phyloP scores from a whole-genome alignment of 1,140 invertebrate genomes.

The Saccostrea glomerata region DNA sequence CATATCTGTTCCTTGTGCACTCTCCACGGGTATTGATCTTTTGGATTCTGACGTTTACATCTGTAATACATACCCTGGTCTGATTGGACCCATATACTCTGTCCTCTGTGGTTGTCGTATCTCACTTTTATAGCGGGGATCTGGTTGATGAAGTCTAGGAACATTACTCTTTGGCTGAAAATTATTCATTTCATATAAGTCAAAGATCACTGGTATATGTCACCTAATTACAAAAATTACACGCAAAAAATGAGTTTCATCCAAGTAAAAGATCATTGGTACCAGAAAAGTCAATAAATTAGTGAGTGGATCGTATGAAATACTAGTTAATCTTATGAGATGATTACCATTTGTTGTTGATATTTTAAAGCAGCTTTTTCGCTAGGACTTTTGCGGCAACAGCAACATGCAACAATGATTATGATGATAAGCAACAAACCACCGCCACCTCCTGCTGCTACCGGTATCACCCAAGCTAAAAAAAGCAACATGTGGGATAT shows the following conservation, averaged over 20 bases:
- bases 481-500: not conserved
- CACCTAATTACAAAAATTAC: too few relatives aligned
- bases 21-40: too few relatives aligned
- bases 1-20: too few relatives aligned
- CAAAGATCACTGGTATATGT: not conserved
- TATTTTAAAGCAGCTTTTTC: conserved; percentile 10
- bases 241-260: too few relatives aligned
- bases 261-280: too few relatives aligned
- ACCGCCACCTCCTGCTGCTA: conserved; percentile 39
- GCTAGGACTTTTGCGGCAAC: conserved; percentile 30
- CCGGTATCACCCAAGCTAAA: conserved; percentile 45
- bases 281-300: too few relatives aligned
- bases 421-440: conserved; percentile 31
- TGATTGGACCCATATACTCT: conserved; percentile 7
- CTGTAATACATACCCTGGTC: not conserved
- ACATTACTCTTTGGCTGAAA: not conserved
- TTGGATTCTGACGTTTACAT: too few relatives aligned
- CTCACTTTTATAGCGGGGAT: conserved; percentile 22
- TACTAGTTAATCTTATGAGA: not conserved
- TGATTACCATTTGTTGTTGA: not conserved
- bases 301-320: too few relatives aligned
- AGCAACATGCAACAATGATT: conserved; percentile 30
- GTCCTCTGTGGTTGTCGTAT: not conserved
- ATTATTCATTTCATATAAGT: not conserved
- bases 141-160: not conserved